Evolutionary conservation across 1,140 invertebrate genomes (phyloP).

Genomic region (Trachymyrmex septentrionalis): DNA sequence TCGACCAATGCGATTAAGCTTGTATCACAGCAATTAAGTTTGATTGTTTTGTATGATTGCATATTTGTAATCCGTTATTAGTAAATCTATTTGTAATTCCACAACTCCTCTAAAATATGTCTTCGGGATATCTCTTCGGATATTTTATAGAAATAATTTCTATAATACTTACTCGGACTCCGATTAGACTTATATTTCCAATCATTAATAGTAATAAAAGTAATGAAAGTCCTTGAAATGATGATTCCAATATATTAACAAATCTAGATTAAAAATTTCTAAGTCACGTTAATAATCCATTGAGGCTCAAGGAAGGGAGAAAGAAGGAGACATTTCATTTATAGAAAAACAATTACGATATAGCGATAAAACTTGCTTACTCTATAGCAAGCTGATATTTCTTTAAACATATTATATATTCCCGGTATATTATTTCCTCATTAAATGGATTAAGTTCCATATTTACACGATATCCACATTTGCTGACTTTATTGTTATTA

Average conservation of each 20-base stretch:
- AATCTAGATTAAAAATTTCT: neutral
- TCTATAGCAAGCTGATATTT: slow-evolving; percentile 44
- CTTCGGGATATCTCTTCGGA: too few relatives aligned
- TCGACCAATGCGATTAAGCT: too few relatives aligned
- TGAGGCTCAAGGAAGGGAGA: too few relatives aligned
- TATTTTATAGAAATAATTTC: neutral
- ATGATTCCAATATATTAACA: neutral
- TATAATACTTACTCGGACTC: slow-evolving; percentile 18
- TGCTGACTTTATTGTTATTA: neutral
- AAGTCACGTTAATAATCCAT: neutral
- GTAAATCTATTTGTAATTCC: too few relatives aligned
- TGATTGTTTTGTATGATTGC: too few relatives aligned
- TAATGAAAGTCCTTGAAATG: neutral
- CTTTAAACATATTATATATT: slow-evolving; percentile 34
- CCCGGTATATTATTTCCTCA: neutral
- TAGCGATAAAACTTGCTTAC: neutral
- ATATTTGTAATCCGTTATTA: too few relatives aligned
- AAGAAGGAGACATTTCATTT: neutral
- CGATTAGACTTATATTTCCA: neutral
- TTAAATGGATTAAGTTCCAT: neutral
- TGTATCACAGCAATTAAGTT: too few relatives aligned
- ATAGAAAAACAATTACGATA: too few relatives aligned
- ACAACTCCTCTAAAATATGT: too few relatives aligned
- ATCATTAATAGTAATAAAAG: neutral
- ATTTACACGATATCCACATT: neutral